phyloP scores from a whole-genome alignment of 2,113 vertebrate species.

The Isurus oxyrinchus region DNA sequence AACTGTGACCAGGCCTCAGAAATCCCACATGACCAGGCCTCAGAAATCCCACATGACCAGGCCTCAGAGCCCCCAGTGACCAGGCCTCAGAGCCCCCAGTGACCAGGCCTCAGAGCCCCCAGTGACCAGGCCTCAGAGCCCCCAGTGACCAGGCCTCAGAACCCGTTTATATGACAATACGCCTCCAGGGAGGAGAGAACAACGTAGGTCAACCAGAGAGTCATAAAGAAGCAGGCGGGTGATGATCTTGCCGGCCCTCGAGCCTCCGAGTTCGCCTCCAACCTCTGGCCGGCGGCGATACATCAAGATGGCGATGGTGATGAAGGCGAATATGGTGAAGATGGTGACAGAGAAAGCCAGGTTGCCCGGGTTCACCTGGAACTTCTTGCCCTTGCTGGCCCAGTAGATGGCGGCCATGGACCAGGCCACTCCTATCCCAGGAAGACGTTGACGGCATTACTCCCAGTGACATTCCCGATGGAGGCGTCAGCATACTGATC shows the following conservation, averaged over 20 bases:
- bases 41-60: neutral
- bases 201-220: slow-evolving; percentile 69
- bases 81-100: neutral
- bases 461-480: slow-evolving; percentile 74
- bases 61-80: neutral
- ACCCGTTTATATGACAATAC: slow-evolving; percentile 66
- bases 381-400: slow-evolving; percentile 57
- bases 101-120: neutral
- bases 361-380: slow-evolving; percentile 64
- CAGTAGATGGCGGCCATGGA: slow-evolving; percentile 70
- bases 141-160: slow-evolving; percentile 50
- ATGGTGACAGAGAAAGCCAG: slow-evolving; percentile 73
- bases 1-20: slow-evolving; percentile 20
- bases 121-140: slow-evolving; percentile 48
- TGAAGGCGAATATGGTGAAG: slow-evolving; percentile 65
- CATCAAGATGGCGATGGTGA: slow-evolving; percentile 55
- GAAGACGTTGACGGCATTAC: slow-evolving; percentile 75
- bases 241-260: slow-evolving; percentile 65
- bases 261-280: slow-evolving; percentile 68
- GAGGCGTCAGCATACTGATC: slow-evolving; percentile 74
- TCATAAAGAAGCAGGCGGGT: slow-evolving; percentile 60
- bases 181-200: slow-evolving; percentile 65
- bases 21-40: slow-evolving; percentile 9
- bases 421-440: slow-evolving; percentile 73
- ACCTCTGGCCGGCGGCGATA: slow-evolving; percentile 63